Conservation (phyloP, 2,888 invertebrate species). For the Leptopilina syphax region DNA sequence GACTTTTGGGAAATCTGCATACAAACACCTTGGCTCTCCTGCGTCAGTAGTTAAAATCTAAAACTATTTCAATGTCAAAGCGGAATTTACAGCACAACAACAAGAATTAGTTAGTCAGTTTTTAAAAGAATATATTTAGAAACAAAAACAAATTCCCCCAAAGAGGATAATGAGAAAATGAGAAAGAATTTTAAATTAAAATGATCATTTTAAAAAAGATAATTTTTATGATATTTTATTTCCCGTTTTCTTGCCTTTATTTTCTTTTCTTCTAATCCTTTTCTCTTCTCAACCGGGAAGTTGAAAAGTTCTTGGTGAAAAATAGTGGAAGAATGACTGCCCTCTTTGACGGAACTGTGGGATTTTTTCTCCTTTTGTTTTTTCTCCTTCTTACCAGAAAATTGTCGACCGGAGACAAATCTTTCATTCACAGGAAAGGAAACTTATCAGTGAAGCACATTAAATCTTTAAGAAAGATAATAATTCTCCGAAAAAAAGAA, state of each 20-base stretch:
- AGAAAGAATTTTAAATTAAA: no score
- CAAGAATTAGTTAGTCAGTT: no score
- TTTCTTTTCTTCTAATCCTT: slow-evolving; percentile 23
- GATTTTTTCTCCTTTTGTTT: not conserved
- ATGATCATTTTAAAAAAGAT: not conserved
- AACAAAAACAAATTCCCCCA: not conserved
- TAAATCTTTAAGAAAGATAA: not conserved
- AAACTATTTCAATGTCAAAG: no score
- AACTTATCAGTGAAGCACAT: not conserved
- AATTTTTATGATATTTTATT: not conserved
- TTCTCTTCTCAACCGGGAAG: not conserved
- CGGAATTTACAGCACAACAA: no score
- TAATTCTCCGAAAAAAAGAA: no score
- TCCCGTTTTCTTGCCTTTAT: not conserved
- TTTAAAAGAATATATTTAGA: no score
- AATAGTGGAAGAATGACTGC: slow-evolving; percentile 3
- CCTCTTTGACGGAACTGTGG: not conserved
- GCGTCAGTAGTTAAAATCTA: no score
- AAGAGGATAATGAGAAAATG: no score
- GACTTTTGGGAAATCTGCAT: no score
- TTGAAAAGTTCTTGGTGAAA: not conserved
- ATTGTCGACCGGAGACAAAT: not conserved
- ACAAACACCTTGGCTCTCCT: no score
- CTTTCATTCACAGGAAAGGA: not conserved
- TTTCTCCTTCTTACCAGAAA: not conserved